These are phyloP conservation scores for Plagiodera versicolora DNA, from an alignment of 2,888 invertebrate genomes.

Conservation along the genomic window DNA sequence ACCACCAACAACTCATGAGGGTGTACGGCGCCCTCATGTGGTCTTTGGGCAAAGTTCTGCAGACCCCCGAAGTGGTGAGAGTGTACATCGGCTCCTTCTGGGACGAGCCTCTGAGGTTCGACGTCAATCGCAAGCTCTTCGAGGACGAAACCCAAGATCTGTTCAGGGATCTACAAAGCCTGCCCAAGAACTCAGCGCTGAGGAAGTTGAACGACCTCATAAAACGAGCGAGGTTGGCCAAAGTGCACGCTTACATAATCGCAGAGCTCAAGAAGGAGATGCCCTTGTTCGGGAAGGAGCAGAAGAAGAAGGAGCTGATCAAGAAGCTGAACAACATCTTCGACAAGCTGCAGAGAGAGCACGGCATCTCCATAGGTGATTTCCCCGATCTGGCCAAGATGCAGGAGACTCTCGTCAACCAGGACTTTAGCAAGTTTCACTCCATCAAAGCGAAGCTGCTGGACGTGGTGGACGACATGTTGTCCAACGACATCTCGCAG, in stretches of 20 bases:
- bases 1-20: constrained; percentile 97
- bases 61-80: constrained; percentile 98
- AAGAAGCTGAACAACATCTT: constrained; percentile 88
- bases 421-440: constrained; percentile 94
- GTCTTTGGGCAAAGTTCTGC: constrained; percentile 96
- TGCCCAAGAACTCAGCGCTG: constrained; percentile 94
- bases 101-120: constrained; percentile 94
- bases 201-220: constrained; percentile 97
- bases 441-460: constrained; percentile 84
- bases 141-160: constrained; percentile 95
- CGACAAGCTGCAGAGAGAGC: constrained; percentile 84
- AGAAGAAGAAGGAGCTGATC: constrained; percentile 95
- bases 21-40: constrained; percentile 99
- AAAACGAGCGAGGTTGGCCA: constrained; percentile 92
- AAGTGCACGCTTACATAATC: constrained; percentile 98
- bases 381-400: constrained; percentile 95
- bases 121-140: constrained; percentile 88
- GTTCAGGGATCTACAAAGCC: constrained; percentile 89
- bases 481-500: constrained; percentile 89
- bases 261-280: constrained; percentile 91
- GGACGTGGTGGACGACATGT: constrained; percentile 93
- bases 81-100: constrained; percentile 99
- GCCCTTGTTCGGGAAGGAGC: constrained; percentile 94
- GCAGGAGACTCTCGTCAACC: constrained; percentile 81
- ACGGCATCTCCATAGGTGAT: constrained; percentile 94